phyloP scores from a whole-genome alignment of 2,797 vertebrate genomes.

The Pantherophis vulpinus region DNA sequence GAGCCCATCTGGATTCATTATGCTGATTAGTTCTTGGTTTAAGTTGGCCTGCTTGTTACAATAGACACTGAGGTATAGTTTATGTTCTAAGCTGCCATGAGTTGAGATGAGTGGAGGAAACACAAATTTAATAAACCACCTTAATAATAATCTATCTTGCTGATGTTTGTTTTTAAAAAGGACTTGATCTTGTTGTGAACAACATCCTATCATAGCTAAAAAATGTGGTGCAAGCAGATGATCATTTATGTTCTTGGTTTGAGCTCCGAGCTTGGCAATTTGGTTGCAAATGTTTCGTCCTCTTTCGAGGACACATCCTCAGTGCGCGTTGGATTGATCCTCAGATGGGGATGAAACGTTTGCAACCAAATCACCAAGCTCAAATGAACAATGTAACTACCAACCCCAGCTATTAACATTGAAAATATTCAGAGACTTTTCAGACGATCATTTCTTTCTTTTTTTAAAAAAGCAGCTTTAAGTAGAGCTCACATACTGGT shows the following conservation, averaged over 20 bases:
- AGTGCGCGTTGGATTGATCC: no score
- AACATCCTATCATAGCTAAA: not conserved
- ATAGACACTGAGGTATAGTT: not conserved
- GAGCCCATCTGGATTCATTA: not conserved
- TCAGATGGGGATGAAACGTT: not conserved
- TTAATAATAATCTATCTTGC: not conserved
- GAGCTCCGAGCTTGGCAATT: not conserved
- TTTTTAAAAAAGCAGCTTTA: not conserved
- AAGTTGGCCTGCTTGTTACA: not conserved
- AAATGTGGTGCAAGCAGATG: not conserved
- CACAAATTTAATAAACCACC: not conserved
- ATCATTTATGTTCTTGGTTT: not conserved
- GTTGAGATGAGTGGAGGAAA: not conserved
- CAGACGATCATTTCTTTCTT: not conserved
- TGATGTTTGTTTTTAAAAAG: not conserved
- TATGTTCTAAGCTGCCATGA: not conserved
- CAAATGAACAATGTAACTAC: not conserved
- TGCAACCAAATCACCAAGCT: not conserved
- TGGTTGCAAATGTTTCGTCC: not conserved
- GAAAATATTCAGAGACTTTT: not conserved
- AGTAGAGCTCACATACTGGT: not conserved
- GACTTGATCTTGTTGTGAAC: not conserved
- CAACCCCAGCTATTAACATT: not conserved
- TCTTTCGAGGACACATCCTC: not conserved
- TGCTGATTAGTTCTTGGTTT: not conserved